These are phyloP conservation scores for Ceratosolen solmsi DNA, from an alignment of 1,140 invertebrate species.

Conservation along the genomic window DNA sequence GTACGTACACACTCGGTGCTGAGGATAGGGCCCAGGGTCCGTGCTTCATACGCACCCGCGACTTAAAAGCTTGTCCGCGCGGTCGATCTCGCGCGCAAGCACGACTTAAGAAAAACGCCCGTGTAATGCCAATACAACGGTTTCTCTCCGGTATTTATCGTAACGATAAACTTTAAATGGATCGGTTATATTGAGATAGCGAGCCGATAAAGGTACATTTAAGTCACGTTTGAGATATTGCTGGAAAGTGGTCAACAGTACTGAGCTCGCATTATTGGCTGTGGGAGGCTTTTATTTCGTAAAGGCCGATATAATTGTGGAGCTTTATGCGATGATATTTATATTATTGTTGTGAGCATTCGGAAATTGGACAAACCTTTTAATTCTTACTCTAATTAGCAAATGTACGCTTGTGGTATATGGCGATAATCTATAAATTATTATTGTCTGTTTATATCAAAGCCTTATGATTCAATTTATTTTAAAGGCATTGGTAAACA, in stretches of 20 bases:
- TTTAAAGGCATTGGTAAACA: too few relatives aligned
- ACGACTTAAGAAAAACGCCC: background rate
- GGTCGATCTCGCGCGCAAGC: slow-evolving; percentile 1
- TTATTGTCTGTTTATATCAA: too few relatives aligned
- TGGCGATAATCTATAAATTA: too few relatives aligned
- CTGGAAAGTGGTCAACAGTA: background rate
- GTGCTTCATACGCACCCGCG: slow-evolving; percentile 44
- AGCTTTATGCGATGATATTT: too few relatives aligned
- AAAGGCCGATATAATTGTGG: too few relatives aligned
- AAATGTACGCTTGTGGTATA: too few relatives aligned
- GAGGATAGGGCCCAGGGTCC: slow-evolving; percentile 16
- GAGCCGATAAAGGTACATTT: background rate
- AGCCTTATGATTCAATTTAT: too few relatives aligned
- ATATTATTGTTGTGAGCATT: too few relatives aligned
- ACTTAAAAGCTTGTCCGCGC: slow-evolving; percentile 45
- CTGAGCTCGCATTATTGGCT: background rate
- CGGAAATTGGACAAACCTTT: too few relatives aligned
- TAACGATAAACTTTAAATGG: slow-evolving; percentile 13
- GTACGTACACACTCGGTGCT: background rate
- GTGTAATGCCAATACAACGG: slow-evolving; percentile 25
- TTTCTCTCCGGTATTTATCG: slow-evolving; percentile 7
- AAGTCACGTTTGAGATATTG: background rate
- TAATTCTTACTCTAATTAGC: too few relatives aligned
- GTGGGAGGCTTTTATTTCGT: background rate
- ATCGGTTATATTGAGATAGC: background rate